These are phyloP conservation scores for Rhabdomys dilectus DNA, from an alignment of 2,113 vertebrate genomes.

Conservation along the genomic window DNA sequence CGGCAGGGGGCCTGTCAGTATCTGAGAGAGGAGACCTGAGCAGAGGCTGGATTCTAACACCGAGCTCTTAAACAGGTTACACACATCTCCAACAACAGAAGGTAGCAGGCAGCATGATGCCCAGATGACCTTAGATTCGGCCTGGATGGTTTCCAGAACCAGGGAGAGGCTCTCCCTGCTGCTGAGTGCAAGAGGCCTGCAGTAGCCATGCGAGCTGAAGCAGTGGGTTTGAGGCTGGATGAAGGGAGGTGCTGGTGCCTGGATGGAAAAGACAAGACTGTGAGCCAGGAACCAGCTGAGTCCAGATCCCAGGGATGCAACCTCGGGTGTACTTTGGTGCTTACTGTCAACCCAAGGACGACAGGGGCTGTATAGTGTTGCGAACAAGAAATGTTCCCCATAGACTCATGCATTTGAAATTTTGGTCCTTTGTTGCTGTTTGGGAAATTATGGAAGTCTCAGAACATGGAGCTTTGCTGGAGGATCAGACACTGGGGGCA, in stretches of 20 bases:
- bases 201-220: neutral
- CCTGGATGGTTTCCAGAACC: neutral
- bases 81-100: neutral
- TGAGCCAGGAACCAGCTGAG: neutral
- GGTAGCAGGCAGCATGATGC: neutral
- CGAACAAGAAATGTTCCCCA: neutral
- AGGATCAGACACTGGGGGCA: neutral
- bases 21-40: neutral
- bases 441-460: neutral
- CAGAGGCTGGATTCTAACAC: neutral
- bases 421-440: neutral
- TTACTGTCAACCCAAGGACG: neutral
- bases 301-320: neutral
- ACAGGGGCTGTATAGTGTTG: neutral
- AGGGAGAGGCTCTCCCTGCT: neutral
- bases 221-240: neutral
- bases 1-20: neutral
- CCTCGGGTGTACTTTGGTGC: neutral
- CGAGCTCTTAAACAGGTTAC: neutral
- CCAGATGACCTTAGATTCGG: neutral
- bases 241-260: neutral
- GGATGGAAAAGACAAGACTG: neutral
- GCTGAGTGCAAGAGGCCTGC: neutral
- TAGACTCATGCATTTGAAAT: neutral
- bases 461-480: neutral